Percentiles rank a stretch among this genome's conserved stretches.
Conservation (phyloP, 2,888 invertebrate species). For the Deilephila elpenor region DNA sequence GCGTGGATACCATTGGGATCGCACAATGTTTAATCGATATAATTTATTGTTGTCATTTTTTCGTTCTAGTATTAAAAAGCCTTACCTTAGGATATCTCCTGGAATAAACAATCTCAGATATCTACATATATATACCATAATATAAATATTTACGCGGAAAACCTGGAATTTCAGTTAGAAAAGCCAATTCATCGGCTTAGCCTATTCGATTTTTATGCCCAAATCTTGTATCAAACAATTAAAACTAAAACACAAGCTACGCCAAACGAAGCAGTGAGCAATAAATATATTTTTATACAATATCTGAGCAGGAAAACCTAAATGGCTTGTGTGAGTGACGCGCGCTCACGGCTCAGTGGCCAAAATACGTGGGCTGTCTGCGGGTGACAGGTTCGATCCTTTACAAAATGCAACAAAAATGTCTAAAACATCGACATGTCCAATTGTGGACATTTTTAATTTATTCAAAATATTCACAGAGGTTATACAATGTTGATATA, state of each 20-base stretch:
- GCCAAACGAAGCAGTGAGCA: background rate
- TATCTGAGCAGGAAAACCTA: conserved; percentile 5
- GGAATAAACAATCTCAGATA: no score
- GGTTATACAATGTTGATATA: background rate
- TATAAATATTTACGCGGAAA: no score
- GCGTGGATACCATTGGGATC: no score
- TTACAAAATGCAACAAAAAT: conserved; percentile 20
- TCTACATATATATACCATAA: no score
- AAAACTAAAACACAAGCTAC: background rate
- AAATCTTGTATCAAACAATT: background rate
- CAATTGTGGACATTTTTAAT: background rate
- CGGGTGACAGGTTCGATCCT: conserved; percentile 44
- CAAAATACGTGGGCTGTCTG: conserved; percentile 59
- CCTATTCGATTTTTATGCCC: background rate
- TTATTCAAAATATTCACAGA: background rate
- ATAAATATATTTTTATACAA: background rate
- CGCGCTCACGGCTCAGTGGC: conserved; percentile 48
- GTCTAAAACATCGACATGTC: conserved; percentile 11
- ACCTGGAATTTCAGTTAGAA: no score
- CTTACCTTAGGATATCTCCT: no score
- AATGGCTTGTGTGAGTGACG: conserved; percentile 13
- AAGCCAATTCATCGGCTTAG: no score
- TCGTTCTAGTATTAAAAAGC: no score
- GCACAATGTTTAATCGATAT: no score
- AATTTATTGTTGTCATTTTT: no score